phyloP scores from a whole-genome alignment of 2,888 invertebrate species.

The Blomia tropicalis region DNA sequence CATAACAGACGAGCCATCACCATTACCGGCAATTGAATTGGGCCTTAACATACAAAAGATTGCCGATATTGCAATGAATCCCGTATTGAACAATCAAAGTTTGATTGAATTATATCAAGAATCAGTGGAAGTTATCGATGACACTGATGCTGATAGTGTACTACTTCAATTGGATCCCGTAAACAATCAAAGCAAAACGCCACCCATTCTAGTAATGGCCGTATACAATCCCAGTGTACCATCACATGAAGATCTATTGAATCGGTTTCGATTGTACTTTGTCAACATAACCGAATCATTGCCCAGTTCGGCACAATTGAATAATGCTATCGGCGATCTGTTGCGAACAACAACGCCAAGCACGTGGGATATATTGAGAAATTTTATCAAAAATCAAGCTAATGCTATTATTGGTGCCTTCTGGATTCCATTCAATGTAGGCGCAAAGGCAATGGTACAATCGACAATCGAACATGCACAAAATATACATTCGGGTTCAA shows the following conservation, averaged over 20 bases:
- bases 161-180: neutral
- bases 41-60: conserved; percentile 4
- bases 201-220: neutral
- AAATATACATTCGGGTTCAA: neutral
- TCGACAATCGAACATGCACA: neutral
- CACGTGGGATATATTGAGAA: neutral
- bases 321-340: neutral
- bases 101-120: neutral
- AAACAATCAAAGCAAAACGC: neutral
- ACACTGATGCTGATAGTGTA: conserved; percentile 4
- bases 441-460: neutral
- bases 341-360: neutral
- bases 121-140: neutral
- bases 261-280: neutral
- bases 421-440: conserved; percentile 5
- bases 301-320: neutral
- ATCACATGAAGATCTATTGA: neutral
- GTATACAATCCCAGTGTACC: neutral
- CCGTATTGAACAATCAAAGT: neutral
- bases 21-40: too few species aligned
- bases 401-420: conserved; percentile 3
- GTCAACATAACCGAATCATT: neutral
- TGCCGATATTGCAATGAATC: conserved; percentile 14
- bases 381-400: neutral
- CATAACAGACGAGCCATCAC: too few species aligned